A percentile compares a stretch with the other conserved stretches of the same genome.
phyloP scores from a whole-genome alignment of 2,113 vertebrate species.

The Gulo gulo region DNA sequence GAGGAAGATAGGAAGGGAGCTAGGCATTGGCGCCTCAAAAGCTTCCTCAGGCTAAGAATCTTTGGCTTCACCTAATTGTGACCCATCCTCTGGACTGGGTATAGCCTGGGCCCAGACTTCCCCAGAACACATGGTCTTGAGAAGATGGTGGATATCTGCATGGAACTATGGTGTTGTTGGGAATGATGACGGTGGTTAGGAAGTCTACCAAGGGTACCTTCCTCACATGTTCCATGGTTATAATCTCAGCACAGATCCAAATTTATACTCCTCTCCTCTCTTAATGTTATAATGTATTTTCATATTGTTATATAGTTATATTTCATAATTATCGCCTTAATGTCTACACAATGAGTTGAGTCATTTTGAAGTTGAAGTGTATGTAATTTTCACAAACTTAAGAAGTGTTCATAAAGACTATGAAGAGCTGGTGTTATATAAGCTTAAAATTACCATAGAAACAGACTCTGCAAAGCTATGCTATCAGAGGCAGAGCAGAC shows the following conservation, averaged over 20 bases:
- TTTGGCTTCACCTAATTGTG: background rate
- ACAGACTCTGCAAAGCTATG: background rate
- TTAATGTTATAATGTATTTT: conserved; percentile 23
- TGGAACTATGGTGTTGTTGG: background rate
- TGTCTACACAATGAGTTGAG: background rate
- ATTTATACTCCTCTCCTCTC: background rate
- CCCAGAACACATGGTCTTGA: background rate
- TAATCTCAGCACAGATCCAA: background rate
- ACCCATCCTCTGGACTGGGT: background rate
- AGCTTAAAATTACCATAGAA: conserved; percentile 60
- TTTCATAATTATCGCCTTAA: conserved; percentile 52
- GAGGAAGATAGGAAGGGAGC: background rate
- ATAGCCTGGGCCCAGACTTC: background rate
- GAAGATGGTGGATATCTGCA: background rate
- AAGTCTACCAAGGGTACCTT: background rate
- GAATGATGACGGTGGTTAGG: background rate
- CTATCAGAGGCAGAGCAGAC: background rate
- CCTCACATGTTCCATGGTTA: background rate
- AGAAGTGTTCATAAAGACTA: background rate
- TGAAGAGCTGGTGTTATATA: conserved; percentile 18
- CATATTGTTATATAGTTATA: background rate
- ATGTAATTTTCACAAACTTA: conserved; percentile 49
- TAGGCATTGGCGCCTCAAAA: background rate
- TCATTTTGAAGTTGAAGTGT: conserved; percentile 32
- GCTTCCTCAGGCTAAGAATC: background rate